Base-by-base conservation (phyloP, 2,888 invertebrate species). In the Drosophila neutralis region DNA sequence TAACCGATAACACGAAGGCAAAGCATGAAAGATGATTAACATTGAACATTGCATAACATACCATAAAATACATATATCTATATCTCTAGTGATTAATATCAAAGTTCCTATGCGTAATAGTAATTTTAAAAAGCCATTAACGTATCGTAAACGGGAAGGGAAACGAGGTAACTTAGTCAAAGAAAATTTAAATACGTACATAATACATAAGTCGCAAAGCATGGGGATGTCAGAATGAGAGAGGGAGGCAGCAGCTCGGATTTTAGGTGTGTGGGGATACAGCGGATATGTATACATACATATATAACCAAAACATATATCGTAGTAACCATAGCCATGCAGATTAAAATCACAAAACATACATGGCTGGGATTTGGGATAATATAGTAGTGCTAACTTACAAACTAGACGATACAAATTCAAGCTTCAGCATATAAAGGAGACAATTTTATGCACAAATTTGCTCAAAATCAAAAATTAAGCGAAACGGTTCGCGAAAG, bases 91-190 rank as follows among this genome's bases (percentile, higher is more conserved):
- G 91, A 90, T 92, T 90, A 91, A 90, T 88, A 87, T 91, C 89
- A 91, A 91, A 91, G 91, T 91, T 91, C 91, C 91, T 91, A 91
- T 81, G 86, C 90, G 84, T 87, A 90, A 84, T 86, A 80, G 83
- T 84, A 86, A 81, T 84, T 83, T 88, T 77, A 65, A 78, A 78
- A 78, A 62, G 77, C 80, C 80, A 76, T 78, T 78, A 72, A 63
- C 71, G 76, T 69, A 88, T 70, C 83, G 80, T 78, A 78, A 79
- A 68, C 62, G 74, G 79, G 56, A 74, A 59, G 59, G 38, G 45
- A 53, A 64, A 54, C 36, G 52, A 51, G 45, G 56, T 78, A 79
- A 69, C 63, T 77, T 74, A 79, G 76, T 69, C 72, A 64, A 77
- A 27, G 24, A 42, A 59, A 87, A 90, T 70, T 79, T 73, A 89